Conservation (phyloP, 2,113 vertebrate species). For the Uria lomvia region DNA sequence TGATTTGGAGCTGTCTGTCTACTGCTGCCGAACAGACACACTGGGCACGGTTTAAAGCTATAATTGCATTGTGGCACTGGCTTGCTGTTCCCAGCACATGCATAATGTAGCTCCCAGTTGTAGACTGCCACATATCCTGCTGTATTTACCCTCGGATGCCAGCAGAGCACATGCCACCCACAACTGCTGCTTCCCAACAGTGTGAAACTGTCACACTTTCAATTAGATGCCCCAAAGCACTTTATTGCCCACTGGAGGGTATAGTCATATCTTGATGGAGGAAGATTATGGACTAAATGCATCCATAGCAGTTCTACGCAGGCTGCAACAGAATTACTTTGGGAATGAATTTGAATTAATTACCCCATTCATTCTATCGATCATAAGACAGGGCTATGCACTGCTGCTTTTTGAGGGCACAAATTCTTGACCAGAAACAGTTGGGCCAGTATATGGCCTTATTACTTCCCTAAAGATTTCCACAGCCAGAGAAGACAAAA, state of each 20-base stretch:
- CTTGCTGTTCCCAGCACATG: constrained; percentile 59
- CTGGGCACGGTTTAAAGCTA: constrained; percentile 42
- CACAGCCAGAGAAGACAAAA: neutral
- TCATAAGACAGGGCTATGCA: constrained; percentile 11
- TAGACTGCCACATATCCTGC: constrained; percentile 61
- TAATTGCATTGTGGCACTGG: constrained; percentile 65
- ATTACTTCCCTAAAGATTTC: neutral
- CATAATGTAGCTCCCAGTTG: constrained; percentile 63
- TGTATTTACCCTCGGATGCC: constrained; percentile 54
- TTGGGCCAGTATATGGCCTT: neutral
- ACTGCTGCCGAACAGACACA: constrained; percentile 22
- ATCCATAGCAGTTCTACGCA: neutral
- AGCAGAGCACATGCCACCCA: constrained; percentile 46
- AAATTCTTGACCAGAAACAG: neutral
- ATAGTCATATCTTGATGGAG: constrained; percentile 43
- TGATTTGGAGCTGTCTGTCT: constrained; percentile 45
- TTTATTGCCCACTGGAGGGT: constrained; percentile 54
- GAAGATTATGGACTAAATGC: constrained; percentile 49
- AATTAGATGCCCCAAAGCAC: constrained; percentile 64
- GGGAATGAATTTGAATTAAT: constrained; percentile 42
- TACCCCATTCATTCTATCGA: neutral
- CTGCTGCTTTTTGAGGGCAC: neutral
- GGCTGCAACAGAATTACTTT: constrained; percentile 11
- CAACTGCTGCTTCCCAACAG: constrained; percentile 45
- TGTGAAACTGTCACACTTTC: constrained; percentile 59